Percentiles rank a stretch among this genome's conserved stretches.
phyloP scores from a whole-genome alignment of 2,888 invertebrate genomes.

The Clusia tigrina region DNA sequence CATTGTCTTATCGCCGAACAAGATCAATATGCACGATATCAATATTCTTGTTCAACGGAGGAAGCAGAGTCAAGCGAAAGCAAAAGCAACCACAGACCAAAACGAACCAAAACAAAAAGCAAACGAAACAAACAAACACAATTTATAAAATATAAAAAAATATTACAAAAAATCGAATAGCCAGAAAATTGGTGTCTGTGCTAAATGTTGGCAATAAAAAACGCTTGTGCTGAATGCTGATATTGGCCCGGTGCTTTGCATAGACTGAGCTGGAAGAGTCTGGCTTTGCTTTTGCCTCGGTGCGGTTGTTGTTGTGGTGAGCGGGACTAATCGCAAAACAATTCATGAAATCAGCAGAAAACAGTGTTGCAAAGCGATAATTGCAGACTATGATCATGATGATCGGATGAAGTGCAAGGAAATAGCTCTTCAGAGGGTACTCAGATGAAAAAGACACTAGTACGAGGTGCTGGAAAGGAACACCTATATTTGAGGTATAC shows the following conservation, averaged over 20 bases:
- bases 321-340: conserved; percentile 19
- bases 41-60: conserved; percentile 51
- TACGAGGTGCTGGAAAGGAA: too few relatives aligned
- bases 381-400: too few relatives aligned
- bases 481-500: too few relatives aligned
- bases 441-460: too few relatives aligned
- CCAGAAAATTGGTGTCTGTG: conserved; percentile 19
- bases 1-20: conserved; percentile 61
- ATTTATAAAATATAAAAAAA: conserved; percentile 8
- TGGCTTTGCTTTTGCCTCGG: background rate
- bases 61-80: conserved; percentile 19
- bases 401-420: too few relatives aligned
- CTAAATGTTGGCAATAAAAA: conserved; percentile 23
- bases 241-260: conserved; percentile 7
- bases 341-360: conserved; percentile 14
- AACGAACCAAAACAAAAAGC: background rate
- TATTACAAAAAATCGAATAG: background rate
- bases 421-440: too few relatives aligned
- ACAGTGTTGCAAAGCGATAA: background rate
- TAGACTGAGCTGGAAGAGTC: conserved; percentile 8
- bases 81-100: too few relatives aligned
- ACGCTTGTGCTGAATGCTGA: conserved; percentile 3
- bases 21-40: conserved; percentile 65
- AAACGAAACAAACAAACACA: background rate
- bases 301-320: background rate